Percentiles rank a stretch among this genome's conserved stretches.
Evolutionary conservation across 2,888 invertebrate genomes (phyloP).

Genomic region (Atherix ibis): DNA sequence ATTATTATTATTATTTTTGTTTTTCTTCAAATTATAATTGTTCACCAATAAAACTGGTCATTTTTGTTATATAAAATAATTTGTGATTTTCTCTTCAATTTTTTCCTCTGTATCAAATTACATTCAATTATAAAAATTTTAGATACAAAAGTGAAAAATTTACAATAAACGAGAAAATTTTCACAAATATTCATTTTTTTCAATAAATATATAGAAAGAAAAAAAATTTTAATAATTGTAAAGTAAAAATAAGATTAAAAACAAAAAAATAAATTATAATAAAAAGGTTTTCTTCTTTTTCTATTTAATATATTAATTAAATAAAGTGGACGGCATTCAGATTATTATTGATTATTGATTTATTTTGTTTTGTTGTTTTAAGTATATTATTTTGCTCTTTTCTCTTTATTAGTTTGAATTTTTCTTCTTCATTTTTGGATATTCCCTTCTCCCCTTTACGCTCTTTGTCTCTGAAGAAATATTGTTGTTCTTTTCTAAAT

Average conservation of each 20-base stretch:
- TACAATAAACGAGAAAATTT: too few relatives aligned
- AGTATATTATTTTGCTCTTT: constrained; percentile 1
- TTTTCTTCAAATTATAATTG: constrained; percentile 2
- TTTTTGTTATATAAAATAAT: too few relatives aligned
- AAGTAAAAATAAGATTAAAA: constrained; percentile 1
- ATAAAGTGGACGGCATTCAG: constrained; percentile 14
- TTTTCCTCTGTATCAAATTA: too few relatives aligned
- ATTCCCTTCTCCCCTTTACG: background rate
- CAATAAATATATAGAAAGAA: constrained; percentile 2
- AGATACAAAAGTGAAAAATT: too few relatives aligned
- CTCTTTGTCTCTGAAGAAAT: constrained; percentile 2
- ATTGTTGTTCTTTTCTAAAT: constrained; percentile 5
- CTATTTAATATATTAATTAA: constrained; percentile 11
- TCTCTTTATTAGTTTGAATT: constrained; percentile 2
- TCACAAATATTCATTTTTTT: too few relatives aligned
- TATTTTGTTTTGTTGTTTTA: constrained; percentile 1
- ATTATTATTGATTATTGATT: constrained; percentile 10
- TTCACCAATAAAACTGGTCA: too few relatives aligned
- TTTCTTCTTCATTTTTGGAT: too few relatives aligned
- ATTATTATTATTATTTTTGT: constrained; percentile 1
- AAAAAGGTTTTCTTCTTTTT: constrained; percentile 4
- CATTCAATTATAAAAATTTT: too few relatives aligned
- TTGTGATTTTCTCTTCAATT: too few relatives aligned
- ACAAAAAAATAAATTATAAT: constrained; percentile 7
- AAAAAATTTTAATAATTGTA: constrained; percentile 1